Evolutionary conservation across 1,140 invertebrate genomes (phyloP).

Genomic region (Drosophila bifasciata): DNA sequence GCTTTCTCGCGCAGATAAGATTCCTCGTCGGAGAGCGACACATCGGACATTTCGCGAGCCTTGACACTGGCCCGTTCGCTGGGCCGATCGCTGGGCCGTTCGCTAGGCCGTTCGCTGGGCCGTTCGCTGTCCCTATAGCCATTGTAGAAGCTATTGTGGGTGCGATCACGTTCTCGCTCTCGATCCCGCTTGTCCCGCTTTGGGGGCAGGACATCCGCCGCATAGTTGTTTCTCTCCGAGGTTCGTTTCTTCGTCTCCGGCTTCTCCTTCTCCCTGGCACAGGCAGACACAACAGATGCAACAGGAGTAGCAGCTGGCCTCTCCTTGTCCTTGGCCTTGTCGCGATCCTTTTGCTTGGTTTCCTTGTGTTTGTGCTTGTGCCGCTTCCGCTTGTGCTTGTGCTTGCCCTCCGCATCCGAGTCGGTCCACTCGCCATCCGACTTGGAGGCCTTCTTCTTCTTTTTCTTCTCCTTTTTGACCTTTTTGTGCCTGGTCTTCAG

Average conservation of each 20-base stretch:
- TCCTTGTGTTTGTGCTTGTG: conserved; percentile 84
- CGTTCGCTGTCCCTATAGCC: conserved; percentile 36
- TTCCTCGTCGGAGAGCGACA: conserved; percentile 85
- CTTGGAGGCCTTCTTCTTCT: conserved; percentile 85
- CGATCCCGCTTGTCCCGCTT: conserved; percentile 41
- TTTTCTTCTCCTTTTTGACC: conserved; percentile 84
- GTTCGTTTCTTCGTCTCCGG: conserved; percentile 38
- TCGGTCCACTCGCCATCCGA: conserved; percentile 85
- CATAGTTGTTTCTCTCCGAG: neutral
- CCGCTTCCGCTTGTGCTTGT: conserved; percentile 65
- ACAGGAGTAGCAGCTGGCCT: too few species aligned
- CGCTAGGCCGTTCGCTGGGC: conserved; percentile 10
- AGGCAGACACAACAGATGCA: neutral
- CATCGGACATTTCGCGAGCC: conserved; percentile 83
- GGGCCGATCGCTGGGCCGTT: conserved; percentile 8
- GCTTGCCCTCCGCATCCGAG: conserved; percentile 83
- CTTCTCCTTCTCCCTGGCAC: conserved; percentile 46
- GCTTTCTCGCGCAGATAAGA: conserved; percentile 84
- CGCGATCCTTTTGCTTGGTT: conserved; percentile 44
- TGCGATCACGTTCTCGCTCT: conserved; percentile 42
- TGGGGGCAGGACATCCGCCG: neutral
- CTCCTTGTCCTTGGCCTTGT: conserved; percentile 50
- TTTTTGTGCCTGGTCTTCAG: conserved; percentile 85
- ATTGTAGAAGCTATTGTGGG: conserved; percentile 73
- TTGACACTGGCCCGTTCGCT: conserved; percentile 19